Base-by-base conservation (phyloP, 30 jellyfish, hydroid and myxozoan species). In the Turritopsis dohrnii region DNA sequence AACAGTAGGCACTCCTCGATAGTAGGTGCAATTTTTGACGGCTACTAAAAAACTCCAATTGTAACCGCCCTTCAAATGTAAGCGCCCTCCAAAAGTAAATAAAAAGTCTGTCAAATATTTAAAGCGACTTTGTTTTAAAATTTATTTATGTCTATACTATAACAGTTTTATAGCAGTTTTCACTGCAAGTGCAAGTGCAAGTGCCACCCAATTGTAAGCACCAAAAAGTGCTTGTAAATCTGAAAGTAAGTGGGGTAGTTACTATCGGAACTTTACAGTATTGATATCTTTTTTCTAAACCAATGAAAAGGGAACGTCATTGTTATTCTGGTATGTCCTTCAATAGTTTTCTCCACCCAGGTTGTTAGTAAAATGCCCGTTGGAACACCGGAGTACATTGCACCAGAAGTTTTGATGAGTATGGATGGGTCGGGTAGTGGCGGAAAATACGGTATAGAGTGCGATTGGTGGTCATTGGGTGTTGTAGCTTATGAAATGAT, bases 401-500 rank as follows among this genome's bases (percentile, higher is more conserved):
- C 99, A 71, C 99, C 99, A 20, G 99, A 95, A 75, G 99, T 95
- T 8, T 83, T 95, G 31, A 90, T 96, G 66, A 90, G 98, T 72
- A 95, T 95, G 99, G 98, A 95, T 83, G 96, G 98, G 1, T 88
- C 97, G 9, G 89, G 89, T 26, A 85, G 89, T 16, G 93, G 97
- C 80, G 99, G 98, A 0, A 88, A 88, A 52, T 95, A 95, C 72
- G 99, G 99, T 9, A 88, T 90, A 52, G 99, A 90, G 72, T 95
- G 99, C 75, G 99, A 95, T 85, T 95, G 98, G 98, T 95, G 99
- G 99, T 93, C 99, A 77, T 90, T 95, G 29, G 99, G 99, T 66
- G 99, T 95, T 60, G 96, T 91, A 65, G 96, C 96, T 88, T 95
- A 90, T 72, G 99, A 95, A 82, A 95, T 91, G 98, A 87, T 95